These are phyloP conservation scores for Clivina fossor DNA, from an alignment of 2,888 invertebrate genomes.

Conservation along the genomic window DNA sequence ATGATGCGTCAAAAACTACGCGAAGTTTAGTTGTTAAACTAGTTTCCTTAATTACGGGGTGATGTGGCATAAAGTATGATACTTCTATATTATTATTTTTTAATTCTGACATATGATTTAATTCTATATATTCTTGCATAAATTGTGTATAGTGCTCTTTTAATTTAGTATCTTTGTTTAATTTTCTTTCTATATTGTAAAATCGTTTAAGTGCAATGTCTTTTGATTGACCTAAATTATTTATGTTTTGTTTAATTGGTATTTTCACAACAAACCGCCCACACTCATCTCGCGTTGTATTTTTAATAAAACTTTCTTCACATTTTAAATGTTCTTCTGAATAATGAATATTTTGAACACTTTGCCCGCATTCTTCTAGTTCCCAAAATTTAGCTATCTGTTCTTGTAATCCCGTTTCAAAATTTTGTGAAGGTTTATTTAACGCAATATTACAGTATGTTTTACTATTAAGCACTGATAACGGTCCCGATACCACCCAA, in stretches of 20 bases:
- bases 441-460: background rate
- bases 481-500: background rate
- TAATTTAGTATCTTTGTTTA: background rate
- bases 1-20: background rate
- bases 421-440: background rate
- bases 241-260: background rate
- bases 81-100: too few species aligned
- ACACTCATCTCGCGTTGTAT: background rate
- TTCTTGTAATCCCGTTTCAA: background rate
- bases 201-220: slow-evolving; percentile 1
- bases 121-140: background rate
- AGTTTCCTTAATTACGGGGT: background rate
- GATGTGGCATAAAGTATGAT: background rate
- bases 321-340: background rate
- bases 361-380: background rate
- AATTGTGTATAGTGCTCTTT: background rate
- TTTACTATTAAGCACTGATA: background rate
- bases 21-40: background rate
- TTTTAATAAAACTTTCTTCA: background rate
- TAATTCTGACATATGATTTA: background rate
- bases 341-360: background rate
- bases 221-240: slow-evolving; percentile 5
- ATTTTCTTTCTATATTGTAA: background rate
- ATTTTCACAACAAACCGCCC: background rate
- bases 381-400: slow-evolving; percentile 11